A percentile compares a stretch with the other conserved stretches of the same genome.
phyloP scores from a whole-genome alignment of 2,113 vertebrate genomes.

The Tyrannus savana region DNA sequence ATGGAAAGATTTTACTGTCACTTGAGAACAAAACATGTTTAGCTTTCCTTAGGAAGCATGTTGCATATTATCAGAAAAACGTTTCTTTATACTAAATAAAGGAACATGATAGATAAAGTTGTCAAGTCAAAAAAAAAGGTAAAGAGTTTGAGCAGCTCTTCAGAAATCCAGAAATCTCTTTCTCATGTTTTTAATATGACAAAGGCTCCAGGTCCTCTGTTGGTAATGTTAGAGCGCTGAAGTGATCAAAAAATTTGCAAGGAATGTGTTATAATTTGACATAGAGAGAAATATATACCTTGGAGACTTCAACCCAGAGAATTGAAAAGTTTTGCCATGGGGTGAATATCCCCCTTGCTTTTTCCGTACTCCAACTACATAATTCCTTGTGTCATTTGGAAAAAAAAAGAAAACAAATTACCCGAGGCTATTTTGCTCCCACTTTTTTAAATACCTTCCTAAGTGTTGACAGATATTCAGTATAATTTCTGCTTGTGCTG shows the following conservation, averaged over 20 bases:
- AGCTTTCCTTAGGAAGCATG: background rate
- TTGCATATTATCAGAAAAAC: background rate
- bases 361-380: background rate
- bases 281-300: background rate
- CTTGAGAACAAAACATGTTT: background rate
- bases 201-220: background rate
- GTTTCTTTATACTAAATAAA: background rate
- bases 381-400: background rate
- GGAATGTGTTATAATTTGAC: background rate
- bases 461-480: background rate
- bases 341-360: background rate
- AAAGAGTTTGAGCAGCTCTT: background rate
- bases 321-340: background rate
- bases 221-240: background rate
- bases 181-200: background rate
- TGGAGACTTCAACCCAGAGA: background rate
- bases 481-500: background rate
- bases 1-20: background rate
- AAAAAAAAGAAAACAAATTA: background rate
- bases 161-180: background rate
- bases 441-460: background rate
- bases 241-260: background rate
- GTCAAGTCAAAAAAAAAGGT: background rate
- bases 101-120: background rate
- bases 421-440: background rate